Conservation (phyloP, 2,797 vertebrate species). For the Diceros bicornis region DNA sequence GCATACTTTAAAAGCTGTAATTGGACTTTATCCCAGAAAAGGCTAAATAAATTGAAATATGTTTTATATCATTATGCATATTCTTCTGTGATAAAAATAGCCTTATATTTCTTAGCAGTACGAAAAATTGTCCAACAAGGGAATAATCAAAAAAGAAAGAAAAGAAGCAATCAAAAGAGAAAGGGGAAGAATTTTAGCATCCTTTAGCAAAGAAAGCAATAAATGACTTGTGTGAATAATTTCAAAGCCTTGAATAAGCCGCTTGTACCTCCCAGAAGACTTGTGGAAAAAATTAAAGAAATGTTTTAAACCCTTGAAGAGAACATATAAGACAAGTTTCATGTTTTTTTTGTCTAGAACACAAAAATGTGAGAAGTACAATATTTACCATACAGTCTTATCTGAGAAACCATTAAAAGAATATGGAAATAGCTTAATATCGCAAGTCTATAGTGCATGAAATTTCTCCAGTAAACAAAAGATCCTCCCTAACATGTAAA, state of each 20-base stretch:
- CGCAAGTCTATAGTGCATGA: conserved; percentile 55
- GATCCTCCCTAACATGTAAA: not conserved
- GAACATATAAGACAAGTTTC: conserved; percentile 44
- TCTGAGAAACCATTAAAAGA: conserved; percentile 69
- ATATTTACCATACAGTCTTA: conserved; percentile 77
- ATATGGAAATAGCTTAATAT: conserved; percentile 68
- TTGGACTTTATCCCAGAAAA: conserved; percentile 87
- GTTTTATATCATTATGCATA: conserved; percentile 87
- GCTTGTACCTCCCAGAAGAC: conserved; percentile 77
- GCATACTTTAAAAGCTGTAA: conserved; percentile 86
- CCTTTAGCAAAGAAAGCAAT: conserved; percentile 81
- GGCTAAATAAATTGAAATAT: conserved; percentile 88
- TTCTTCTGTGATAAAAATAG: conserved; percentile 88
- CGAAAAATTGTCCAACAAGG: conserved; percentile 82
- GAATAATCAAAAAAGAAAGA: conserved; percentile 83
- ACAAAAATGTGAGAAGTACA: conserved; percentile 77
- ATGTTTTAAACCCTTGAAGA: conserved; percentile 78
- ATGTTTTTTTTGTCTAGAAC: conserved; percentile 56
- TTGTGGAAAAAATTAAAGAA: conserved; percentile 77
- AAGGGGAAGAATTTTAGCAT: conserved; percentile 81
- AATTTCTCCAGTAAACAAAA: conserved; percentile 72
- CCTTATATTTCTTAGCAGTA: conserved; percentile 80
- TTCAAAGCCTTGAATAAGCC: conserved; percentile 85
- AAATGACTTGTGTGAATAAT: conserved; percentile 86
- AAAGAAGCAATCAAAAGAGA: conserved; percentile 86